These are phyloP conservation scores for Melinaea marsaeus DNA, from an alignment of 2,888 invertebrate species.

Conservation along the genomic window DNA sequence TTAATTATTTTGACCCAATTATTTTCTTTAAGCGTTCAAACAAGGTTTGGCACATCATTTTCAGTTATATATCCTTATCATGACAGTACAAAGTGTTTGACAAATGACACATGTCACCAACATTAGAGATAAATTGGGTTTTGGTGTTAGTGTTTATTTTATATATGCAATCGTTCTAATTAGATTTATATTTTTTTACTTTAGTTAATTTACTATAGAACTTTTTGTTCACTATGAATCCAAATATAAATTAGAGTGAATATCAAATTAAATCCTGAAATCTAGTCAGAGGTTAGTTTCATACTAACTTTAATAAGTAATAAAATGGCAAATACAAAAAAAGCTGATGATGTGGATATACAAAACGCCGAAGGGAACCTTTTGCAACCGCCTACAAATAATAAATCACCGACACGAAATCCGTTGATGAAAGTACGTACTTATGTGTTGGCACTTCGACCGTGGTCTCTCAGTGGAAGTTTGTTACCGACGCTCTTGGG, in stretches of 20 bases:
- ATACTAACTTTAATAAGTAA: background rate
- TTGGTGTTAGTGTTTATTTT: slow-evolving; percentile 26
- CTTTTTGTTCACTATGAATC: slow-evolving; percentile 2
- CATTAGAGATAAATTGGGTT: slow-evolving; percentile 24
- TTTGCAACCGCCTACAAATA: slow-evolving; percentile 65
- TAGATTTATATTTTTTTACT: slow-evolving; percentile 6
- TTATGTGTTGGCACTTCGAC: slow-evolving; percentile 91
- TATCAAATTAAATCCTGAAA: slow-evolving; percentile 11
- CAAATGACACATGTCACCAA: slow-evolving; percentile 27
- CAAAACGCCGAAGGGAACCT: slow-evolving; percentile 66
- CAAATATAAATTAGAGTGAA: slow-evolving; percentile 6
- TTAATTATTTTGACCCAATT: too few species aligned
- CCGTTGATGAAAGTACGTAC: slow-evolving; percentile 92
- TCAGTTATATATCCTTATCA: too few species aligned
- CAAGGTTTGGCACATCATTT: too few species aligned
- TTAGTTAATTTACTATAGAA: slow-evolving; percentile 12
- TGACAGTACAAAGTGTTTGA: slow-evolving; percentile 9
- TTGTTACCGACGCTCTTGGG: slow-evolving; percentile 94
- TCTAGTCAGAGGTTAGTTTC: slow-evolving; percentile 5
- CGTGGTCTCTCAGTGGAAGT: slow-evolving; percentile 96
- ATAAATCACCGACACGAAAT: slow-evolving; percentile 53
- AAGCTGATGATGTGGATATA: slow-evolving; percentile 55
- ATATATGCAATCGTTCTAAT: slow-evolving; percentile 15
- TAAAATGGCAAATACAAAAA: slow-evolving; percentile 40
- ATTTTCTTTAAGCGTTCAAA: too few species aligned